Evolutionary conservation across 2,888 invertebrate species (phyloP).

Genomic region (Iselma pallidipennis): DNA sequence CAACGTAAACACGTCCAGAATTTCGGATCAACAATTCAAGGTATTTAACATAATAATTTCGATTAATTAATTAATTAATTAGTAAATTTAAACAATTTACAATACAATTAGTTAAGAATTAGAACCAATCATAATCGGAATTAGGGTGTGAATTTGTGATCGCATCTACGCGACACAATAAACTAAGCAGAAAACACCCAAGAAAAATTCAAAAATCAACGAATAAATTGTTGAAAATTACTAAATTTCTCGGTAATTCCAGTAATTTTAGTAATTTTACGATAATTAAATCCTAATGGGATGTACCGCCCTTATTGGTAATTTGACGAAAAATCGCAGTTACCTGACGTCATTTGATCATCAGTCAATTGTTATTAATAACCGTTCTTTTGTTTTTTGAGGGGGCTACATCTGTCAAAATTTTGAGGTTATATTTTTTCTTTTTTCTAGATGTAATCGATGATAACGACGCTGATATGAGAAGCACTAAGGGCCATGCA

Average conservation of each 20-base stretch:
- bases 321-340: conserved; percentile 7
- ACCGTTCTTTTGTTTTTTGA: conserved; percentile 17
- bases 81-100: not conserved
- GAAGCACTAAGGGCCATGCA: conserved; percentile 59
- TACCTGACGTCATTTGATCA: conserved; percentile 24
- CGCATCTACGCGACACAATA: not conserved
- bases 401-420: conserved; percentile 2
- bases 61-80: not conserved
- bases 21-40: conserved; percentile 48
- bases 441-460: conserved; percentile 41
- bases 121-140: not conserved
- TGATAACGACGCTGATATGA: conserved; percentile 31
- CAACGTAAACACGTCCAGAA: conserved; percentile 60
- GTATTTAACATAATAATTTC: conserved; percentile 35
- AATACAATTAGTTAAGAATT: not conserved
- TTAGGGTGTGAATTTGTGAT: not conserved
- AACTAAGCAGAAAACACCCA: not conserved
- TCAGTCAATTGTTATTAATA: conserved; percentile 20
- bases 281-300: not conserved
- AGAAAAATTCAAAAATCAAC: not conserved
- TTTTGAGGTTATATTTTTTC: conserved; percentile 11
- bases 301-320: not conserved
- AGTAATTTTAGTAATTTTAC: too few relatives aligned
- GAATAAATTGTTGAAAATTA: not conserved
- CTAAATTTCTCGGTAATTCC: not conserved